A percentile compares a stretch with the other conserved stretches of the same genome.
These are phyloP conservation scores for Octopus sinensis DNA, from an alignment of 1,140 invertebrate genomes.

Conservation along the genomic window DNA sequence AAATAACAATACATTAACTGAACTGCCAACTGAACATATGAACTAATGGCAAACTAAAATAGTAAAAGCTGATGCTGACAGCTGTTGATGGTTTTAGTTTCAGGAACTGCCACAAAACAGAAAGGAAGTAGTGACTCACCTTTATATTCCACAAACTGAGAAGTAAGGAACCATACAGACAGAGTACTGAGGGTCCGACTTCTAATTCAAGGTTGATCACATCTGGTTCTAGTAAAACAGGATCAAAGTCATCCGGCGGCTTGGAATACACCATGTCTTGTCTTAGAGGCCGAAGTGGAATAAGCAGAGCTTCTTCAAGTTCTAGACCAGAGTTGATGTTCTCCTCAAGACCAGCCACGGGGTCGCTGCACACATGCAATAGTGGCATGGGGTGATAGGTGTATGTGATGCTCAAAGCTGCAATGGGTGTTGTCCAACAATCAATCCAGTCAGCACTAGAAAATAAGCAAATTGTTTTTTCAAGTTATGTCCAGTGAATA, in stretches of 20 bases:
- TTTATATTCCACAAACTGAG: slow-evolving; percentile 85
- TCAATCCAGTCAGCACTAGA: slow-evolving; percentile 83
- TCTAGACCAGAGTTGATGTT: slow-evolving; percentile 79
- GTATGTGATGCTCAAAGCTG: slow-evolving; percentile 85
- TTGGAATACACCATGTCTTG: slow-evolving; percentile 20
- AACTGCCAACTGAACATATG: no score
- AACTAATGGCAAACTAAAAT: no score
- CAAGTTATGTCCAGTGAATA: neutral
- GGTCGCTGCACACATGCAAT: slow-evolving; percentile 22
- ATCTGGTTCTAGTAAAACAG: slow-evolving; percentile 77
- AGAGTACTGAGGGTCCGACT: slow-evolving; percentile 83
- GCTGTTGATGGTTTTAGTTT: no score
- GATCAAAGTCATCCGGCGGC: slow-evolving; percentile 73
- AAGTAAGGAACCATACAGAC: slow-evolving; percentile 85
- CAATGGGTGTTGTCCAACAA: slow-evolving; percentile 91
- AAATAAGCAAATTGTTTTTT: slow-evolving; percentile 9
- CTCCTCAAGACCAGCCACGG: slow-evolving; percentile 22
- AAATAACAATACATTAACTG: no score
- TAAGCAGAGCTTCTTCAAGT: slow-evolving; percentile 86
- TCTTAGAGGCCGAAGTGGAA: slow-evolving; percentile 76
- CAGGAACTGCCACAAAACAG: no score
- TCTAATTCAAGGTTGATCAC: slow-evolving; percentile 86
- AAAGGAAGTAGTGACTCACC: slow-evolving; percentile 48
- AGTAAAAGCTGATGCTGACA: no score
- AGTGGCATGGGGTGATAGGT: slow-evolving; percentile 80